These are phyloP conservation scores for Trachythela sp. DNA, from an alignment of 64 coral and sea anemone genomes.

Conservation along the genomic window DNA sequence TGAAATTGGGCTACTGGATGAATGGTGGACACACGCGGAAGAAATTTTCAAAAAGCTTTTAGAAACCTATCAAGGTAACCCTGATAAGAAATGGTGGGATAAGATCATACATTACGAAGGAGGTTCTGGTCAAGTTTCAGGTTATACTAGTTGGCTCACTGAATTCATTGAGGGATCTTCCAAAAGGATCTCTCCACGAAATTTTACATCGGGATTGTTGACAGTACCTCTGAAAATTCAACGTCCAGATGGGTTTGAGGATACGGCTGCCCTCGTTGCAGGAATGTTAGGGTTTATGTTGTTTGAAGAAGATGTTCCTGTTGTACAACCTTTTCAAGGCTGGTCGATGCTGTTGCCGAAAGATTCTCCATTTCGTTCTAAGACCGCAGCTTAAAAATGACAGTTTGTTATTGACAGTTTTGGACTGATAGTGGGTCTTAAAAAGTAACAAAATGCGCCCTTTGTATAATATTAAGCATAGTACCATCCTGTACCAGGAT, in stretches of 20 bases:
- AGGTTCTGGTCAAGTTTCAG: not conserved
- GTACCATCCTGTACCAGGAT: too few species aligned
- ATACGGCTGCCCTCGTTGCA: slow-evolving; percentile 49
- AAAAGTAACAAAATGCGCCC: too few species aligned
- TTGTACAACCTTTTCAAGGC: slow-evolving; percentile 62
- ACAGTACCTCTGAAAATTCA: slow-evolving; percentile 37
- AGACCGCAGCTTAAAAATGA: too few species aligned
- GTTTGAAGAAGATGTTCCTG: not conserved
- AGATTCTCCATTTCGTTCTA: slow-evolving; percentile 43
- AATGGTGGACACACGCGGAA: not conserved
- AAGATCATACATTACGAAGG: not conserved
- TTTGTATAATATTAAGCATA: too few species aligned
- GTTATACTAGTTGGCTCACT: not conserved
- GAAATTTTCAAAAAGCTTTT: not conserved
- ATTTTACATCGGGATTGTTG: slow-evolving; percentile 12
- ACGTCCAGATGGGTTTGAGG: not conserved
- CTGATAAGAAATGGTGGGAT: not conserved
- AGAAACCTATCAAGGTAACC: not conserved
- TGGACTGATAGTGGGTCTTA: too few species aligned
- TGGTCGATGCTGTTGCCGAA: slow-evolving; percentile 49
- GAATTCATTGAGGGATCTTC: not conserved
- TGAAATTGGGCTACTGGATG: not conserved
- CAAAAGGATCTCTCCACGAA: too few species aligned
- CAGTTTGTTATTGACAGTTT: too few species aligned
- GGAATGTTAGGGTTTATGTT: slow-evolving; percentile 59